Evolutionary conservation across 2,797 vertebrate genomes (phyloP).

Genomic region (Aselliscus stoliczkanus): DNA sequence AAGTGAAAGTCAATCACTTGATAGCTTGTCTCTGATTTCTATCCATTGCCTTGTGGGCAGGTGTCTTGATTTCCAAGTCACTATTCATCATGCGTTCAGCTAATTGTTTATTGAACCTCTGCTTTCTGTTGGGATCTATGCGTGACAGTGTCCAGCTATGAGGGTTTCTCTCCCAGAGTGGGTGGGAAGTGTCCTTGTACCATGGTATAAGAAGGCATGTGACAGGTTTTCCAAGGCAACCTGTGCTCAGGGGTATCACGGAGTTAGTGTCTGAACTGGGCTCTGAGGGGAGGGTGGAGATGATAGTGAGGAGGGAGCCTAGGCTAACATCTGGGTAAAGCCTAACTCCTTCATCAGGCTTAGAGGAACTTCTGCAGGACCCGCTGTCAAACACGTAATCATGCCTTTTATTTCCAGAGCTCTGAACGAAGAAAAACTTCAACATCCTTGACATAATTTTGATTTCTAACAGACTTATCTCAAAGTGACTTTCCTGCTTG

Average conservation of each 20-base stretch:
- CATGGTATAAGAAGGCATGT: accelerated
- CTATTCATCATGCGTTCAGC: neutral
- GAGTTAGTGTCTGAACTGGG: neutral
- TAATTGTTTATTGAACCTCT: neutral
- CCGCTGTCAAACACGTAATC: neutral
- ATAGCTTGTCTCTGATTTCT: neutral
- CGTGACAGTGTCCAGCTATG: neutral
- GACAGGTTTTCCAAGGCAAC: no score
- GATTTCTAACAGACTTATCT: neutral
- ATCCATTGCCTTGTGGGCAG: neutral
- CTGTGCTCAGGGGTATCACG: neutral
- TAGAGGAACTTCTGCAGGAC: accelerated
- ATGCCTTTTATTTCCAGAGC: neutral
- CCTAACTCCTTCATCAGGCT: neutral
- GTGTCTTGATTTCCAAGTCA: neutral
- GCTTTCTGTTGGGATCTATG: neutral
- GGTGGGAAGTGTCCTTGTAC: neutral
- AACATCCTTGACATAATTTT: neutral
- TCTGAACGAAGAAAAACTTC: neutral
- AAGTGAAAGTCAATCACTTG: neutral
- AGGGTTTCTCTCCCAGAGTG: neutral
- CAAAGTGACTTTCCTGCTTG: neutral
- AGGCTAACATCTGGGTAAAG: neutral
- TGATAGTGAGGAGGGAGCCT: neutral
- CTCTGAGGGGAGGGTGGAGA: accelerated